Percentiles rank a stretch among this genome's conserved stretches.
Evolutionary conservation across 2,888 invertebrate species (phyloP).

Genomic region (Herminia tarsipennalis): DNA sequence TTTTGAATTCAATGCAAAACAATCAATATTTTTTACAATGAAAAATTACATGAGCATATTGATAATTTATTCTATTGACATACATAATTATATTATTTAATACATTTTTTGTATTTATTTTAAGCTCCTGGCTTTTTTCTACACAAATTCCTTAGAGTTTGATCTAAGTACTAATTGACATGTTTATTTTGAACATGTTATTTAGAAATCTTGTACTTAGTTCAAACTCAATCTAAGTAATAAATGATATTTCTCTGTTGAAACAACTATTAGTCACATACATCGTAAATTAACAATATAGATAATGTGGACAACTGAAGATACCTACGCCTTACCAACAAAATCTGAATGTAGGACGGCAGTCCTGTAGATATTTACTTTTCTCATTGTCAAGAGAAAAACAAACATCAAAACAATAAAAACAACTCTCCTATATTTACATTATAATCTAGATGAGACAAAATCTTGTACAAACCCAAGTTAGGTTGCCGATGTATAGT

Average conservation of each 20-base stretch:
- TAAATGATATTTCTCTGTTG: constrained; percentile 3
- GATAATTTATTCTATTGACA: constrained; percentile 23
- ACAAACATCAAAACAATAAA: constrained; percentile 57
- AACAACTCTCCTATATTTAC: constrained; percentile 68
- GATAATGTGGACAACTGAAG: too few species aligned
- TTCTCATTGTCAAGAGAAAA: constrained; percentile 47
- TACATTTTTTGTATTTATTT: constrained; percentile 19
- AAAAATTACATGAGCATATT: constrained; percentile 17
- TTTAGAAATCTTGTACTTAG: constrained; percentile 23
- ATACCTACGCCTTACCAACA: constrained; percentile 27
- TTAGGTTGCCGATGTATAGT: constrained; percentile 98
- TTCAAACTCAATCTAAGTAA: constrained; percentile 27
- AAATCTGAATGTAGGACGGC: constrained; percentile 43
- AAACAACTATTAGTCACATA: constrained; percentile 14
- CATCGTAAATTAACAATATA: constrained; percentile 1
- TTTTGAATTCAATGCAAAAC: constrained; percentile 23
- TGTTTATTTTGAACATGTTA: background rate
- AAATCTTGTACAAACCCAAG: constrained; percentile 93
- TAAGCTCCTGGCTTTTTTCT: constrained; percentile 7
- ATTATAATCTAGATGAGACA: constrained; percentile 68
- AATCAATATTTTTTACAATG: constrained; percentile 19
- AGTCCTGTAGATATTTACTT: constrained; percentile 43
- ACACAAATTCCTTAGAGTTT: constrained; percentile 20
- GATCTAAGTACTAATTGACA: constrained; percentile 26
- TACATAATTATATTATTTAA: constrained; percentile 22